Conservation (phyloP, 37 sponge, comb jelly and placozoan species). For the Halichondria panicea region DNA sequence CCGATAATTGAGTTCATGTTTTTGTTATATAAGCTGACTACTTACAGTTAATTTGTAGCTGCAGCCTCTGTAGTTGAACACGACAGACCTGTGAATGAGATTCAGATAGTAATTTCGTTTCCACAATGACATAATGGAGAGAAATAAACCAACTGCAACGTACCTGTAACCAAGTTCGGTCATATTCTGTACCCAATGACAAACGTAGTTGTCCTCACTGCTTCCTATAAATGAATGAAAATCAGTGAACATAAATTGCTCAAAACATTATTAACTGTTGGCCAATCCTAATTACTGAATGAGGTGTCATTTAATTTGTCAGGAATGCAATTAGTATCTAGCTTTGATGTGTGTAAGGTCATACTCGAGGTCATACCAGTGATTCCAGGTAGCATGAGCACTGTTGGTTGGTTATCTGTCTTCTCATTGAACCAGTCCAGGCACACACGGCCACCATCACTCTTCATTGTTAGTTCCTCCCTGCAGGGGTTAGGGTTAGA, state of each 20-base stretch:
- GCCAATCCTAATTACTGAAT: no score
- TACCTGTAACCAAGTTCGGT: constrained; percentile 20
- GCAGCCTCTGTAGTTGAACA: constrained; percentile 75
- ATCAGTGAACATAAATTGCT: no score
- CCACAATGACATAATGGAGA: no score
- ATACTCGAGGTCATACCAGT: constrained; percentile 41
- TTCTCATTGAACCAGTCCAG: constrained; percentile 66
- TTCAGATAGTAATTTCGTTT: no score
- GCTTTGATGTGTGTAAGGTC: no score
- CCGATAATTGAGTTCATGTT: no score
- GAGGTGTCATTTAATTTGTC: no score
- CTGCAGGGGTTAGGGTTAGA: no score
- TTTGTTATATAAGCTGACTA: no score
- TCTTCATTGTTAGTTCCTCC: constrained; percentile 29
- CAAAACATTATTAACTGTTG: no score
- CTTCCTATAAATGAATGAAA: constrained; percentile 70
- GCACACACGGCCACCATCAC: constrained; percentile 71
- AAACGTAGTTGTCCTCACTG: constrained; percentile 57
- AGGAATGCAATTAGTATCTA: no score
- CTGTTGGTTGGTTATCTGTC: constrained; percentile 22
- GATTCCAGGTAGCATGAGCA: constrained; percentile 66
- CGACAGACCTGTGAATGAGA: constrained; percentile 38
- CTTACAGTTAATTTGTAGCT: constrained; percentile 57
- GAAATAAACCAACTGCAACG: no score
- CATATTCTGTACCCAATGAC: constrained; percentile 55